Conservation (phyloP, 2,888 invertebrate species). For the Clusia tigrina region DNA sequence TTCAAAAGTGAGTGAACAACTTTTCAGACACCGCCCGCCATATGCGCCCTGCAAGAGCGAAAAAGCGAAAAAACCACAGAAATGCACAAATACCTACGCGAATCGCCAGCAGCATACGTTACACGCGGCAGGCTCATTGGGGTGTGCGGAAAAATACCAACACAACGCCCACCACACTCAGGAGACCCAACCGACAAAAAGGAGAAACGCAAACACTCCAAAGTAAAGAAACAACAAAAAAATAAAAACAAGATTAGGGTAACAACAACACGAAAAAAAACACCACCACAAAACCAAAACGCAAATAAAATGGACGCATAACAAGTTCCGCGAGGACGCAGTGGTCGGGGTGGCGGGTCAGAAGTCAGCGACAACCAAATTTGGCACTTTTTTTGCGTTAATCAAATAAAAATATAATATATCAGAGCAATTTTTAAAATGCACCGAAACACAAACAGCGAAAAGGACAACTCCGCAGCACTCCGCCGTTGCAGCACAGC, state of each 20-base stretch:
- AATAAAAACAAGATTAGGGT: conserved; percentile 1
- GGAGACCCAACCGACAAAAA: too few relatives aligned
- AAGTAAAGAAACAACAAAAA: too few relatives aligned
- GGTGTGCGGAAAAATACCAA: background rate
- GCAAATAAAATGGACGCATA: conserved; percentile 20
- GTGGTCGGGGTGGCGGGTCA: conserved; percentile 4
- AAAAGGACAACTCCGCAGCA: background rate
- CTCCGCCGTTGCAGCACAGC: background rate
- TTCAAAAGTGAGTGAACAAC: background rate
- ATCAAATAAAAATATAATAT: conserved; percentile 7
- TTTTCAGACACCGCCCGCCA: background rate
- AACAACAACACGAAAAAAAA: background rate
- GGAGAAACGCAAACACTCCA: background rate
- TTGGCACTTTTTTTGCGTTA: background rate
- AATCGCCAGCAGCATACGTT: background rate
- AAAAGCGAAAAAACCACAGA: too few relatives aligned
- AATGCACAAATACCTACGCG: background rate
- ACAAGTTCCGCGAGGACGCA: conserved; percentile 2
- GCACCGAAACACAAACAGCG: background rate
- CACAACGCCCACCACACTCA: too few relatives aligned
- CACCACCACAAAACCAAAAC: conserved; percentile 20
- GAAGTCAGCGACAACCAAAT: conserved; percentile 3
- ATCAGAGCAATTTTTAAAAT: conserved; percentile 1
- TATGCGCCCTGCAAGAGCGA: too few relatives aligned
- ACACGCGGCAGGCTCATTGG: background rate